Evolutionary conservation across 2,888 invertebrate genomes (phyloP), one percentile per base, ranked within the genome.

Genomic region (Chrysolina haemoptera): DNA sequence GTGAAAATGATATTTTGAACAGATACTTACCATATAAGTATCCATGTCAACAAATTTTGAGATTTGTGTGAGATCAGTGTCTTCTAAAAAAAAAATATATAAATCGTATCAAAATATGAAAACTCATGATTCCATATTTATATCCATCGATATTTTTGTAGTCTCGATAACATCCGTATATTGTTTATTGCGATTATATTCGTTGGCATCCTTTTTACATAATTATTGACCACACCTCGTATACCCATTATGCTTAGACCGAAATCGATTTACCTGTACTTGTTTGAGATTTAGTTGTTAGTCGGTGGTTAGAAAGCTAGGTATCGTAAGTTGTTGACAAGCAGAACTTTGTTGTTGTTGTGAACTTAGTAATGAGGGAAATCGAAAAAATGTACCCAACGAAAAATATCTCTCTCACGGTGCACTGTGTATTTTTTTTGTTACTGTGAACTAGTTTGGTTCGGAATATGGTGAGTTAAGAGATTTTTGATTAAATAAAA

Each of bases 211-310:
- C 6, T 35, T 35, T 8, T 4, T 8, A 35, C 3, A 35, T 16
- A 59, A 59, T 59, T 27, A 59, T 59, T 9, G 9, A 59, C 35
- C 59, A 0, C 14, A 14, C 59, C 59, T 59, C 35, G 27, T 59
- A 59, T 35, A 59, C 1, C 6, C n/a, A 14, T 12, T 27, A 59
- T 59, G 22, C 59, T 59, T 4, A 50, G 50, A 50, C 18, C 35
- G 35, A 59, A 59, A 59, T 35, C 59, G 59, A 59, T 59, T 59
- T 59, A 59, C 59, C 59, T 59, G 59, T 27, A 59, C 59, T 59
- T 27, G 59, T 59, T 35, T 35, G n/a, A 35, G 27, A 59, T 35
- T 22, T 27, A 59, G 59, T 59, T 59, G 35, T 9, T 59, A 59
- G 14, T 16, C 59, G 35, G n/a, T 16, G 1, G 35, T 59, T n/a